Evolutionary conservation across 2,888 invertebrate genomes (phyloP).

Genomic region (Bedellia somnulentella): DNA sequence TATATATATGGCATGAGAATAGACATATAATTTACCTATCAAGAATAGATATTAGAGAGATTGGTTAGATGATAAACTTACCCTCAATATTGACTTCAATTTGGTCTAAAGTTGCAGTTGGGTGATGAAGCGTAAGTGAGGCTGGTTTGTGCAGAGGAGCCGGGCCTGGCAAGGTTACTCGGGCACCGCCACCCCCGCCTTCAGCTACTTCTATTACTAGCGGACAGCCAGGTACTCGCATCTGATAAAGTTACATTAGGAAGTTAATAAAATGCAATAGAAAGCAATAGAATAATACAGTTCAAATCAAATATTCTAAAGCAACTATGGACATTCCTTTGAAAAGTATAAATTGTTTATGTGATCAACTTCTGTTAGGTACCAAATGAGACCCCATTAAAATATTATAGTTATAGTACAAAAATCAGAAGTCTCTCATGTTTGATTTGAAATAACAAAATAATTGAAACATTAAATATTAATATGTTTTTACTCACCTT

Average conservation of each 20-base stretch:
- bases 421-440: too few species aligned
- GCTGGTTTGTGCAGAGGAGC: constrained; percentile 72
- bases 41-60: too few species aligned
- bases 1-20: too few species aligned
- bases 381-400: too few species aligned
- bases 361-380: too few species aligned
- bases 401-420: too few species aligned
- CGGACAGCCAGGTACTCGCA: constrained; percentile 85
- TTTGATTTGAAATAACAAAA: too few species aligned
- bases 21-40: too few species aligned
- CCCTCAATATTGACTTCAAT: constrained; percentile 97
- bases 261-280: too few species aligned
- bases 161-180: constrained; percentile 72
- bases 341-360: too few species aligned
- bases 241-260: constrained; percentile 22
- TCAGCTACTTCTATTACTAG: constrained; percentile 77
- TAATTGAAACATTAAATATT: too few species aligned
- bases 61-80: constrained; percentile 52
- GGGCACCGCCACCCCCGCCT: constrained; percentile 64
- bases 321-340: neutral
- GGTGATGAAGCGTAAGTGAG: constrained; percentile 74
- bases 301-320: constrained; percentile 2
- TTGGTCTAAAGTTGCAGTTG: constrained; percentile 87
- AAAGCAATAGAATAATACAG: neutral
- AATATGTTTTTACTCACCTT: constrained; percentile 74